phyloP scores from a whole-genome alignment of 2,888 invertebrate genomes.

The Incurvaria masculella region DNA sequence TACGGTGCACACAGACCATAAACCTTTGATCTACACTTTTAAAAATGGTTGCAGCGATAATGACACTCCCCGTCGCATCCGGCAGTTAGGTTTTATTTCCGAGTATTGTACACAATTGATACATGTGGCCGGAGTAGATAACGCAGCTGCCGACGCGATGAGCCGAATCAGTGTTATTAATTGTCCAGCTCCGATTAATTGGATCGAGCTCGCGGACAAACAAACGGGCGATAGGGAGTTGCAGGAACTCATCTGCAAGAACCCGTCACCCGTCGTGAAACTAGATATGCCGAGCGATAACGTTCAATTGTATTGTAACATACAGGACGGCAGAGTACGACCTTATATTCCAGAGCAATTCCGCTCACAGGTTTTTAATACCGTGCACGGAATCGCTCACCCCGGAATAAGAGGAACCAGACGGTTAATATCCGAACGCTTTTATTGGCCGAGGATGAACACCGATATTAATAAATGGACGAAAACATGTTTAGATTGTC shows the following conservation, averaged over 20 bases:
- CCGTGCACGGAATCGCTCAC: not conserved
- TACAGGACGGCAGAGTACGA: not conserved
- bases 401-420: not conserved
- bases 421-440: not conserved
- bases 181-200: not conserved
- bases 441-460: not conserved
- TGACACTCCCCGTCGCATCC: not conserved
- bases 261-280: not conserved
- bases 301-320: not conserved
- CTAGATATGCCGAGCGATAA: not conserved
- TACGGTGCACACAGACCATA: conserved; percentile 9
- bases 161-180: not conserved
- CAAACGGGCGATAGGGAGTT: not conserved
- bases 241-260: not conserved
- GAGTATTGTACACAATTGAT: not conserved
- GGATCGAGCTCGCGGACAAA: not conserved
- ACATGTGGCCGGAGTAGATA: not conserved
- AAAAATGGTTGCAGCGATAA: not conserved
- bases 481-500: not conserved
- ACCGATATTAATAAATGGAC: not conserved
- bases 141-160: not conserved
- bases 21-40: not conserved
- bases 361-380: not conserved
- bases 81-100: not conserved
- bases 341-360: not conserved